A percentile compares a stretch with the other conserved stretches of the same genome.
Evolutionary conservation across 2,888 invertebrate species (phyloP).

Genomic region (Fragum sueziense): DNA sequence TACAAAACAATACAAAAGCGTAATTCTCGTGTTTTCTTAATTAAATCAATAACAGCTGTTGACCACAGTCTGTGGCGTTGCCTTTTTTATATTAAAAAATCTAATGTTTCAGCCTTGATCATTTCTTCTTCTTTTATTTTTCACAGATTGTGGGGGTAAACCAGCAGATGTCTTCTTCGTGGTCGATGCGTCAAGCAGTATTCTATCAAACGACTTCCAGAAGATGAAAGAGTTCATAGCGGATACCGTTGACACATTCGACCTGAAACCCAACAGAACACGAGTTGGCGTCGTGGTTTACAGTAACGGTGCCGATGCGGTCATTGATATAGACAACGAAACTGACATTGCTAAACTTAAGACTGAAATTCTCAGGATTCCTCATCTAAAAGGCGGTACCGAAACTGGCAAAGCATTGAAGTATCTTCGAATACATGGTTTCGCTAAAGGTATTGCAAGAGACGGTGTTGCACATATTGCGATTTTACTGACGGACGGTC

Average conservation of each 20-base stretch:
- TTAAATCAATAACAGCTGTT: too few relatives aligned
- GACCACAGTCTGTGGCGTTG: too few relatives aligned
- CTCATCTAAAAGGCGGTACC: constrained; percentile 57
- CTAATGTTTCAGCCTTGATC: too few relatives aligned
- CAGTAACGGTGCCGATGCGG: constrained; percentile 57
- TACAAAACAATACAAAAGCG: too few relatives aligned
- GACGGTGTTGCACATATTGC: constrained; percentile 55
- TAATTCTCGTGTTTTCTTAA: too few relatives aligned
- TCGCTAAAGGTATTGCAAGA: constrained; percentile 42
- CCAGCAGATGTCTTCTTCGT: constrained; percentile 66
- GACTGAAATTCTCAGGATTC: constrained; percentile 44
- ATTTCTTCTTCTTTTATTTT: too few relatives aligned
- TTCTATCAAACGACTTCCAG: constrained; percentile 62
- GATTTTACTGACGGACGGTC: constrained; percentile 67
- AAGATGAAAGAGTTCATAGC: constrained; percentile 68
- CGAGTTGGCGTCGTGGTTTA: constrained; percentile 69
- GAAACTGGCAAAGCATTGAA: constrained; percentile 60
- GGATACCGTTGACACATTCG: constrained; percentile 64
- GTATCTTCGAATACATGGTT: constrained; percentile 50
- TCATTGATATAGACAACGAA: constrained; percentile 60
- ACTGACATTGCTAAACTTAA: constrained; percentile 49
- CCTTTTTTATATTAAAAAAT: too few relatives aligned
- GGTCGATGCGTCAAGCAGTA: constrained; percentile 69
- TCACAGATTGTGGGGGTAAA: constrained; percentile 64
- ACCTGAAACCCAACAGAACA: constrained; percentile 60